Percentiles rank a stretch among this genome's conserved stretches.
These are phyloP conservation scores for Zelostemma sp. DNA, from an alignment of 1,140 invertebrate genomes.

Conservation along the genomic window DNA sequence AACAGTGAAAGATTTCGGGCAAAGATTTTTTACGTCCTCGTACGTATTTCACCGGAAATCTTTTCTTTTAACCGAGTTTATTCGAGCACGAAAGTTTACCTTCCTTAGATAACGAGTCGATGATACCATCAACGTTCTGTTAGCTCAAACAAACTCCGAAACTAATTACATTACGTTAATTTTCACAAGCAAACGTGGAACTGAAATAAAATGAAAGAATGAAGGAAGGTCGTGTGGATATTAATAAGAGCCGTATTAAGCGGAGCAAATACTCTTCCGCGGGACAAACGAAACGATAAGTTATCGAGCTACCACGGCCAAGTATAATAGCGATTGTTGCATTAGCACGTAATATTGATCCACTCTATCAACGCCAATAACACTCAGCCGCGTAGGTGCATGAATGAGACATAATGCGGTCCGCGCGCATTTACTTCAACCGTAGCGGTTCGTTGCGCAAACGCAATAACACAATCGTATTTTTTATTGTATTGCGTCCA, in stretches of 20 bases:
- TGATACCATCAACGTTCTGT: neutral
- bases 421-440: constrained; percentile 8
- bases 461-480: neutral
- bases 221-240: neutral
- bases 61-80: too few relatives aligned
- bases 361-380: constrained; percentile 40
- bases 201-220: too few relatives aligned
- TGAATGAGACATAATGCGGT: constrained; percentile 18
- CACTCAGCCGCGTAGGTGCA: constrained; percentile 11
- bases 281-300: constrained; percentile 23
- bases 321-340: constrained; percentile 39
- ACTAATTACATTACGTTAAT: too few relatives aligned
- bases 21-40: neutral
- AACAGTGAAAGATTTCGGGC: neutral
- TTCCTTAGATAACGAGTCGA: neutral
- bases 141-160: neutral
- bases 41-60: too few relatives aligned
- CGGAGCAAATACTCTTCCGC: constrained; percentile 1
- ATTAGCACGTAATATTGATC: constrained; percentile 46
- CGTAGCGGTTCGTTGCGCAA: neutral
- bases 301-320: constrained; percentile 29
- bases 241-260: neutral
- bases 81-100: neutral
- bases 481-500: neutral
- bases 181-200: too few relatives aligned